Evolutionary conservation across 1,140 invertebrate genomes (phyloP), one percentile per base, ranked within the genome.

Genomic region (Eumaeus atala): DNA sequence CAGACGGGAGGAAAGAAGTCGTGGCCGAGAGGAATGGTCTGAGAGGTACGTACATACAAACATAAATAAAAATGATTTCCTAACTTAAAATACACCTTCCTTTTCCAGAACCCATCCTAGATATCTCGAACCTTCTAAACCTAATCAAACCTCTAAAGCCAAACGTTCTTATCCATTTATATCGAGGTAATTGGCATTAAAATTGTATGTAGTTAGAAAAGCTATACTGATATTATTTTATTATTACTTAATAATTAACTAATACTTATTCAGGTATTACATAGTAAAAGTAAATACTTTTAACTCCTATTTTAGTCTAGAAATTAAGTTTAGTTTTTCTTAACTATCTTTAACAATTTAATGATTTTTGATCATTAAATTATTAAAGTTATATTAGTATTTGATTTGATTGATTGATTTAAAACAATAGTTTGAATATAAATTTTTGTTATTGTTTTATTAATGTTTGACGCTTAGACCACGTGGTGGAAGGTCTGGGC

Each of bases 21-120:
- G 85, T 10, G 83, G 77, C 48, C 89, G 93, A 40, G 94, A 95
- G 71, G 93, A 95, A 48, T 95, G 94, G 93, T 87, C 91, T 6
- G 94, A 95, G 61, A 87, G 89, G 89, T 90, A 73, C 28, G 18
- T 12, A 42, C 10, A 47, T 44, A 48, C 9, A 37, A 37, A 37
- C 12, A 16, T 16, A 3, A 16, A 44, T 44, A 44, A 44, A 44
- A 9, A 28, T 28, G 21, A 3, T 44, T 17, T 14, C 40, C 12
- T 44, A 40, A 40, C 8, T 18, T 9, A 44, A 12, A 14, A 9
- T 16, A 21, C 14, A 53, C 52, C 38, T 48, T 51, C 62, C 35
- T 59, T 53, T 84, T 84, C 9, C 78, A 81, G 78, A 84, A 74
- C 76, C 69, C 74, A 79, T 71, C 58, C 69, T 66, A 71, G 76